These are phyloP conservation scores for Pristionchus exspectatus DNA, from an alignment of 2,888 invertebrate genomes.

Conservation along the genomic window DNA sequence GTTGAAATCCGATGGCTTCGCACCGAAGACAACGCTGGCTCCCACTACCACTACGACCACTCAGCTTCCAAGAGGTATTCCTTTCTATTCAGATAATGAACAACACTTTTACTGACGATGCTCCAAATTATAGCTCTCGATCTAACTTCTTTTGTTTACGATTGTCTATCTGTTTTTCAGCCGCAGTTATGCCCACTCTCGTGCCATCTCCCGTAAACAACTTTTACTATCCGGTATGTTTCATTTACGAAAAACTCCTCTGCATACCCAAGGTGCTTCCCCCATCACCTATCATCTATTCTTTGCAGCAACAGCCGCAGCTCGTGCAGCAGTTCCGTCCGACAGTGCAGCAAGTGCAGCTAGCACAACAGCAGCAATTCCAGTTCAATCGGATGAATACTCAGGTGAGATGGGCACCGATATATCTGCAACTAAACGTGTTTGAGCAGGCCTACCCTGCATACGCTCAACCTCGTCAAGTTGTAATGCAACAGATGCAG, in stretches of 20 bases:
- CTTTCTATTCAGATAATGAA: too few relatives aligned
- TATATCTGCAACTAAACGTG: background rate
- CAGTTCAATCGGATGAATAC: conserved; percentile 38
- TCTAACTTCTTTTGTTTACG: too few relatives aligned
- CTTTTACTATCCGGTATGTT: conserved; percentile 47
- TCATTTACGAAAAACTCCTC: background rate
- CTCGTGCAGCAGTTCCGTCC: conserved; percentile 45
- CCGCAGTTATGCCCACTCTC: conserved; percentile 49
- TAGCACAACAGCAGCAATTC: conserved; percentile 2
- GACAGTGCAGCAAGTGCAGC: conserved; percentile 20
- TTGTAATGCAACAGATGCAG: conserved; percentile 9
- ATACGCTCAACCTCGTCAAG: conserved; percentile 7
- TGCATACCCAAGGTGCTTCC: background rate
- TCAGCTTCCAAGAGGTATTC: conserved; percentile 5
- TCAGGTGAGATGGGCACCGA: background rate
- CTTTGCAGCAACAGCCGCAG: conserved; percentile 20
- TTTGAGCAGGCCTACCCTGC: background rate
- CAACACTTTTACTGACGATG: background rate
- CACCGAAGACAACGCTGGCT: conserved; percentile 51
- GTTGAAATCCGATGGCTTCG: conserved; percentile 56
- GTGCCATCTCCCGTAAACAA: conserved; percentile 40
- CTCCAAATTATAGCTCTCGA: too few relatives aligned
- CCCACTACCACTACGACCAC: conserved; percentile 59
- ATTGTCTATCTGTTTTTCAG: conserved; percentile 22
- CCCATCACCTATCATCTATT: background rate